Evolutionary conservation across 1,140 invertebrate species (phyloP).

Genomic region (Drosophila neocordata): DNA sequence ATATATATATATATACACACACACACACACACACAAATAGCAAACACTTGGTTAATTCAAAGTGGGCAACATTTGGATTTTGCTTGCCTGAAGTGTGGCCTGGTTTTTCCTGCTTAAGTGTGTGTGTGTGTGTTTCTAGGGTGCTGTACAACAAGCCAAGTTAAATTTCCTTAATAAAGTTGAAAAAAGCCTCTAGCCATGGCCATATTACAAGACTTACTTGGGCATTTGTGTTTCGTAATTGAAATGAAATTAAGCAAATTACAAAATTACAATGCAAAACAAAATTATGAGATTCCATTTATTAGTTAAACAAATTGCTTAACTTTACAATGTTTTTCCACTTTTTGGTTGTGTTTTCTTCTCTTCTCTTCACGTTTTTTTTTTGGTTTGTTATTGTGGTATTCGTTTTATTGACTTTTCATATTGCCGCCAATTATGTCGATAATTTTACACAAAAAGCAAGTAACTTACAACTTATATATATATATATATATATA

Average conservation of each 20-base stretch:
- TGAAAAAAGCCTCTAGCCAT: constrained; percentile 34
- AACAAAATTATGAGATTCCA: constrained; percentile 25
- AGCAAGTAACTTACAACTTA: constrained; percentile 1
- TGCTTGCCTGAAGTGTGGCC: constrained; percentile 10
- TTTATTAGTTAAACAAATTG: constrained; percentile 19
- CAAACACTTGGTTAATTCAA: constrained; percentile 64
- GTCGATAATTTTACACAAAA: constrained; percentile 4
- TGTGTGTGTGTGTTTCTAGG: too few species aligned
- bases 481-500: neutral
- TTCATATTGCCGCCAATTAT: constrained; percentile 69
- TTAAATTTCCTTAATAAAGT: constrained; percentile 66
- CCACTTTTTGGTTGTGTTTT: constrained; percentile 12
- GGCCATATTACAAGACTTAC: neutral
- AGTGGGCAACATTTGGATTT: constrained; percentile 43
- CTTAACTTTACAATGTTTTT: constrained; percentile 3
- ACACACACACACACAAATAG: constrained; percentile 14
- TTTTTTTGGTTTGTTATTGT: constrained; percentile 34
- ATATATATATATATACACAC: neutral
- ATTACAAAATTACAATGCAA: constrained; percentile 48
- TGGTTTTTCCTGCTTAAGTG: neutral
- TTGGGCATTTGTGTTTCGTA: constrained; percentile 39
- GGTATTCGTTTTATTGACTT: constrained; percentile 68
- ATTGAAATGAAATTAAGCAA: constrained; percentile 66
- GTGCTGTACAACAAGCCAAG: neutral
- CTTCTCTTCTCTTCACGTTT: neutral